A percentile compares a stretch with the other conserved stretches of the same genome.
Conservation (phyloP, 2,888 invertebrate species). For the Apoda limacodes region DNA sequence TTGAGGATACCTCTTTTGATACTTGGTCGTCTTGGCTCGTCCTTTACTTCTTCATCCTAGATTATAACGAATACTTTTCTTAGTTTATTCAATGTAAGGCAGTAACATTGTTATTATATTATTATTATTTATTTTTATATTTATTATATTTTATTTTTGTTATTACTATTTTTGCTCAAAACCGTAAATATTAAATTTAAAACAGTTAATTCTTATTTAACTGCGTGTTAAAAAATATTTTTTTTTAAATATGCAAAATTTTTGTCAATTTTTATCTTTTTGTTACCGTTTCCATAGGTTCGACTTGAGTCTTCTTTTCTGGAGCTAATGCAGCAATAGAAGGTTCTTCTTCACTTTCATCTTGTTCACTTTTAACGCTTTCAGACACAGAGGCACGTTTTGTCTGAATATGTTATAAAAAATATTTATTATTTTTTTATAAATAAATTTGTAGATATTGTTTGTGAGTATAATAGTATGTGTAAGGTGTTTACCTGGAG, state of each 20-base stretch:
- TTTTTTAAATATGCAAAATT: no score
- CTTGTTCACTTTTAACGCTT: constrained; percentile 51
- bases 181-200: no score
- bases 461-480: constrained; percentile 28
- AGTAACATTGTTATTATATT: constrained; percentile 10
- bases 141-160: constrained; percentile 1
- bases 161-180: not conserved
- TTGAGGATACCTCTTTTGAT: constrained; percentile 55
- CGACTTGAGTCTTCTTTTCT: constrained; percentile 48
- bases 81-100: constrained; percentile 1
- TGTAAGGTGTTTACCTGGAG: constrained; percentile 52
- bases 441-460: constrained; percentile 11
- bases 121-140: constrained; percentile 7
- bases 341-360: constrained; percentile 53
- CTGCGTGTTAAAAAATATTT: no score
- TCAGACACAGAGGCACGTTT: constrained; percentile 58
- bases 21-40: constrained; percentile 41
- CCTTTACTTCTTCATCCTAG: constrained; percentile 47
- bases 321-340: constrained; percentile 42
- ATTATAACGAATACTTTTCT: constrained; percentile 1
- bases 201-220: no score
- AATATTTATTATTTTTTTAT: constrained; percentile 15
- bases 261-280: constrained; percentile 48
- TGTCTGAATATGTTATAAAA: constrained; percentile 29
- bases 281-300: no score